Evolutionary conservation across 2,113 vertebrate genomes (phyloP), one percentile per base, ranked within the genome.

Genomic region (Myocastor coypus): DNA sequence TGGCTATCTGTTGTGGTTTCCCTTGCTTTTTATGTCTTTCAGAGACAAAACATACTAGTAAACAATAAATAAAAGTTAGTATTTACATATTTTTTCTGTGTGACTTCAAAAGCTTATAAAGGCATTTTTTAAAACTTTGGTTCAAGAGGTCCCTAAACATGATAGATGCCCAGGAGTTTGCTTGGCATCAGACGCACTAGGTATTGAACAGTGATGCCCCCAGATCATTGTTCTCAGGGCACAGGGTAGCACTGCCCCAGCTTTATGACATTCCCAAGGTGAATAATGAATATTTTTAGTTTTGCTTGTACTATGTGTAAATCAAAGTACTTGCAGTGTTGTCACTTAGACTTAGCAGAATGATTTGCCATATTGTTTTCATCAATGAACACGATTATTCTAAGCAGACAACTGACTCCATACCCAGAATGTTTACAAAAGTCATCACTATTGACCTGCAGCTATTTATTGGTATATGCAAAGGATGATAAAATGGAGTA

Each of bases 291-390:
- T 80, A 71, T 16, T 87, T 7, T 83, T 61, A 92, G 24, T 26
- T 96, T 95, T 88, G 52, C 61, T 95, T 94, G 68, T 42, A 94
- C 12, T 19, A 84, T 61, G 2, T 63, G 3, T 75, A 75, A 63
- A 66, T 66, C 17, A 91, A 26, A 40, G 5, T 78, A 91, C 82
- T 88, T 34, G 22, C 16, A 46, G 2, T 69, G 52, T 81, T 87
- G 89, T 34, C 30, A 77, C 24, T 63, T 57, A 66, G 12, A 50
- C 3, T 92, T 89, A 66, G 9, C 3, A 32, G 37, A 94, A 55
- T 40, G 71, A 78, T 91, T 92, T 88, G 12, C 73, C n/a, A 61
- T 73, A 34, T n/a, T 78, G 17, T 82, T 92, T 92, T 34, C 92
- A 73, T 59, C 46, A 69, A 12, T 77, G 77, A 84, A 55, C 10